A percentile compares a stretch with the other conserved stretches of the same genome.
Conservation (phyloP, 2,113 vertebrate species). For the Megaceryle torquata region DNA sequence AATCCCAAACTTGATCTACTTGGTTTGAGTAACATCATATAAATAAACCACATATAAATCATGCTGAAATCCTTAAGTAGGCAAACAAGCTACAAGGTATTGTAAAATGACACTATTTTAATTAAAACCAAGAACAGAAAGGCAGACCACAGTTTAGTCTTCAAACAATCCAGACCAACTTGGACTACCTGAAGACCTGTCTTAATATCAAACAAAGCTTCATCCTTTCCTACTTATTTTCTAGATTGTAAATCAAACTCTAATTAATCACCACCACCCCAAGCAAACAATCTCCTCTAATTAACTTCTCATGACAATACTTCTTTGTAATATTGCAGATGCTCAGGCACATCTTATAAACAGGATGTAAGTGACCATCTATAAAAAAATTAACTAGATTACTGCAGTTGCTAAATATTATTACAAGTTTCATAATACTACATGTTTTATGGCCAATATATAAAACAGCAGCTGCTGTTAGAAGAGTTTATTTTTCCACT, state of each 20-base stretch:
- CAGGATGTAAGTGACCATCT: not conserved
- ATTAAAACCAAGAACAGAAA: not conserved
- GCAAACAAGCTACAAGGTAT: not conserved
- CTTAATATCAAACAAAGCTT: not conserved
- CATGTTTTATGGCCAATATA: not conserved
- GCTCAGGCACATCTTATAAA: conserved; percentile 9
- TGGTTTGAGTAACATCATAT: not conserved
- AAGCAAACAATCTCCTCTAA: not conserved
- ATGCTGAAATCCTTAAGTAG: not conserved
- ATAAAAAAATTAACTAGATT: conserved; percentile 25
- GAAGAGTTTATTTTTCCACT: conserved; percentile 13
- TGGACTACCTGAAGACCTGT: not conserved
- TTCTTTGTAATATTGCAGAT: not conserved
- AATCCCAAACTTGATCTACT: not conserved
- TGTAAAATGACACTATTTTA: not conserved
- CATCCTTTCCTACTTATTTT: not conserved
- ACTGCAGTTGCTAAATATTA: conserved; percentile 22
- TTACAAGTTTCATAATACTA: conserved; percentile 4
- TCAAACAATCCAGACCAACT: not conserved
- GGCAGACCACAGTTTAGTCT: not conserved
- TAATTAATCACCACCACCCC: not conserved
- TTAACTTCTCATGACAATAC: not conserved
- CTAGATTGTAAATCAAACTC: not conserved
- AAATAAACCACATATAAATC: not conserved
- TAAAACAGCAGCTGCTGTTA: conserved; percentile 12